Conservation (phyloP, 2,797 vertebrate genomes). For the Gallinago solitaria region DNA sequence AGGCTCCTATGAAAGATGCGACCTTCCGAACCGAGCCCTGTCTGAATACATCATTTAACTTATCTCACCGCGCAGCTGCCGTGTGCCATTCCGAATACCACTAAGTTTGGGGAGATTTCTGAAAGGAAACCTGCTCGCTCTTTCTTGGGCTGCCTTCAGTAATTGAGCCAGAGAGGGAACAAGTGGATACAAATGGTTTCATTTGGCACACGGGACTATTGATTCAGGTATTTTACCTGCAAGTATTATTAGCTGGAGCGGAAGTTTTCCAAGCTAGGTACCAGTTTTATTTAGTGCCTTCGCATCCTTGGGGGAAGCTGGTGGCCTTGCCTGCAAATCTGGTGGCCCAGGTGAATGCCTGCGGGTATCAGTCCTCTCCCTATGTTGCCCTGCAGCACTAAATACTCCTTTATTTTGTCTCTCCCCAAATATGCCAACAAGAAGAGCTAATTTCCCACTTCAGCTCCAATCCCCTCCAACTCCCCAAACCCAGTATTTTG, state of each 20-base stretch:
- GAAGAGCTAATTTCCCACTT: neutral
- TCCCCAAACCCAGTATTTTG: neutral
- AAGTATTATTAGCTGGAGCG: neutral
- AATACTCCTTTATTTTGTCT: neutral
- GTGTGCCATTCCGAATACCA: conserved; percentile 22
- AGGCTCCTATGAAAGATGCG: conserved; percentile 40
- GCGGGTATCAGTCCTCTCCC: neutral
- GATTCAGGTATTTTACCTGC: neutral
- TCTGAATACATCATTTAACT: conserved; percentile 43
- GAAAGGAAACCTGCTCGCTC: neutral
- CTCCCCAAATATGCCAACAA: neutral
- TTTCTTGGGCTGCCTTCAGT: conserved; percentile 5
- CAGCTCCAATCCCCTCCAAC: neutral
- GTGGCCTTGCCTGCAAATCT: neutral
- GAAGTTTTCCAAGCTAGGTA: neutral
- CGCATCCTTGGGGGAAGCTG: neutral
- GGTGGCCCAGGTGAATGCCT: neutral
- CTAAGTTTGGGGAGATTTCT: conserved; percentile 49
- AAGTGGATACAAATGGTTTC: neutral
- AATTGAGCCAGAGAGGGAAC: neutral
- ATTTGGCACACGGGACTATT: neutral
- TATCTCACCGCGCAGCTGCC: conserved; percentile 60
- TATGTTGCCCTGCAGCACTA: neutral
- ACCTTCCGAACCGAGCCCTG: neutral
- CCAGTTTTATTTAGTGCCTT: neutral